These are phyloP conservation scores for Spodoptera litura DNA, from an alignment of 1,140 invertebrate species.

Conservation along the genomic window DNA sequence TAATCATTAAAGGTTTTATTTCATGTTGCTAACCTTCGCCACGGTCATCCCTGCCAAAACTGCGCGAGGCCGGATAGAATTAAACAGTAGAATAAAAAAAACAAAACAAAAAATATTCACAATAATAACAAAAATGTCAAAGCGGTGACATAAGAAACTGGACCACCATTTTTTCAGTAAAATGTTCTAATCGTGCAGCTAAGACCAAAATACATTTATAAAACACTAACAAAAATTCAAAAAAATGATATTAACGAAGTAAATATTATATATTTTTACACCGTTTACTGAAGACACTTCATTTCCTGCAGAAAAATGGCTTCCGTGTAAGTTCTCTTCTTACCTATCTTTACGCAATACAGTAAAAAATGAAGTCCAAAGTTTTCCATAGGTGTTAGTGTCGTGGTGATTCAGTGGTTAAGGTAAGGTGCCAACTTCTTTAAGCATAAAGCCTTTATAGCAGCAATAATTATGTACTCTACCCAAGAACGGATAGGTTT, in stretches of 20 bases:
- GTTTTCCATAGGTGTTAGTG: too few relatives aligned
- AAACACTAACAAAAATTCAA: not conserved
- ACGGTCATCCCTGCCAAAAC: not conserved
- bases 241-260: slow-evolving; percentile 6
- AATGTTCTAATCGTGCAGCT: not conserved
- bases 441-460: too few relatives aligned
- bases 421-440: too few relatives aligned
- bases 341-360: not conserved
- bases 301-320: slow-evolving; percentile 12
- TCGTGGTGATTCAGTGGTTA: too few relatives aligned
- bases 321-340: not conserved
- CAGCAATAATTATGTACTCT: too few relatives aligned
- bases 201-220: not conserved
- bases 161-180: not conserved
- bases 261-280: not conserved
- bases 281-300: not conserved
- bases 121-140: too few relatives aligned
- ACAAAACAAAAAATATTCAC: too few relatives aligned
- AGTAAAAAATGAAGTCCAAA: too few relatives aligned
- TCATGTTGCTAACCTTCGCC: too few relatives aligned
- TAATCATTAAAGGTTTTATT: too few relatives aligned
- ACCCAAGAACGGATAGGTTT: too few relatives aligned
- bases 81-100: slow-evolving; percentile 1
- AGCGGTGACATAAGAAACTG: not conserved
- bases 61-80: not conserved